These are phyloP conservation scores for Acronicta aceris DNA, from an alignment of 2,888 invertebrate species.

Conservation along the genomic window DNA sequence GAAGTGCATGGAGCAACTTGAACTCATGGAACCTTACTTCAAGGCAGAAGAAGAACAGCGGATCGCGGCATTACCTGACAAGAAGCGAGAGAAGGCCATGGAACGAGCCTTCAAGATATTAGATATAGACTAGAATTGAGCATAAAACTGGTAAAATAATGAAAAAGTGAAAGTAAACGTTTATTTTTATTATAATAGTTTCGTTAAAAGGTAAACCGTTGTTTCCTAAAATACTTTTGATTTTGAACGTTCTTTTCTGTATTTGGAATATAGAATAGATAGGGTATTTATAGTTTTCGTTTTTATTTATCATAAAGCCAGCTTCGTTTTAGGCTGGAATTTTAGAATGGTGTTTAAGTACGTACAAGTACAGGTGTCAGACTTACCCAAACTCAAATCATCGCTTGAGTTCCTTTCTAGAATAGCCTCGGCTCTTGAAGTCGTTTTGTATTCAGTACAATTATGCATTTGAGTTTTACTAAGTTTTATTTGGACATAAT, in stretches of 20 bases:
- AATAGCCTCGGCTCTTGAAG: neutral
- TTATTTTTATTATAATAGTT: slow-evolving; percentile 21
- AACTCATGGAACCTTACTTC: slow-evolving; percentile 76
- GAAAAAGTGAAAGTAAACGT: slow-evolving; percentile 26
- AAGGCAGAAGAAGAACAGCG: slow-evolving; percentile 82
- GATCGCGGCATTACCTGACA: slow-evolving; percentile 76
- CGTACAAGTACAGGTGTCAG: too few species aligned
- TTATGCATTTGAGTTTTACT: slow-evolving; percentile 9
- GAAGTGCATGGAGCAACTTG: slow-evolving; percentile 78
- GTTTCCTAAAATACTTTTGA: slow-evolving; percentile 9
- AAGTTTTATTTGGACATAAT: slow-evolving; percentile 13
- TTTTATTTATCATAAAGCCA: slow-evolving; percentile 24
- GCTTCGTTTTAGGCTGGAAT: neutral
- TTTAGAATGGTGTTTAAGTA: neutral
- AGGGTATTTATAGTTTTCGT: slow-evolving; percentile 1
- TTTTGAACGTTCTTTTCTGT: slow-evolving; percentile 9
- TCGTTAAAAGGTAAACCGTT: slow-evolving; percentile 11
- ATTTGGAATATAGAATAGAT: slow-evolving; percentile 1
- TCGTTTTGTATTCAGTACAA: slow-evolving; percentile 5
- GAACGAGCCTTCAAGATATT: slow-evolving; percentile 92
- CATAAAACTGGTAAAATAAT: slow-evolving; percentile 31
- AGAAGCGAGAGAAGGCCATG: slow-evolving; percentile 87
- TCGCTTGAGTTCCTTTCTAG: neutral
- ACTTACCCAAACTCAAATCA: neutral
- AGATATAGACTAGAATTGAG: slow-evolving; percentile 89